A percentile compares a stretch with the other conserved stretches of the same genome.
These are phyloP conservation scores for Polyergus mexicanus DNA, from an alignment of 1,140 invertebrate genomes.

Conservation along the genomic window DNA sequence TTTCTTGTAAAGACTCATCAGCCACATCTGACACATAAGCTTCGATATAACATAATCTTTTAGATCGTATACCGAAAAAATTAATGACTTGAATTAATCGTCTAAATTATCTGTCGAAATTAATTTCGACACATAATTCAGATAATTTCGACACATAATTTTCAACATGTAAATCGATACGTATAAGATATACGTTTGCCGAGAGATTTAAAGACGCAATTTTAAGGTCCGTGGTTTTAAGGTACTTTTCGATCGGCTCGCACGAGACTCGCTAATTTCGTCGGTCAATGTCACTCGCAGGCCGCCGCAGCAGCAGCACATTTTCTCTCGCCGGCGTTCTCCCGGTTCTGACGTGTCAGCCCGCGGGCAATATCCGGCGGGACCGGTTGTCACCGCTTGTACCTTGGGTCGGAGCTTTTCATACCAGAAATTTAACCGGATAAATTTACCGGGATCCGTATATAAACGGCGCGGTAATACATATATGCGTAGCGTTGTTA, in stretches of 20 bases:
- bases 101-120: neutral
- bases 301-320: neutral
- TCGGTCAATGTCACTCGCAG: conserved; percentile 59
- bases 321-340: conserved; percentile 3
- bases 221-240: conserved; percentile 18
- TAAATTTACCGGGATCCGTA: conserved; percentile 29
- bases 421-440: conserved; percentile 45
- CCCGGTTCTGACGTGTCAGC: conserved; percentile 45
- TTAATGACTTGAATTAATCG: neutral
- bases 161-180: neutral
- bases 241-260: conserved; percentile 27
- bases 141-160: too few relatives aligned
- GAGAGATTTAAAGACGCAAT: conserved; percentile 8
- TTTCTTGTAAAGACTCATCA: neutral
- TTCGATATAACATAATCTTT: neutral
- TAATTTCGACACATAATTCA: too few relatives aligned
- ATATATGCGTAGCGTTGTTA: neutral
- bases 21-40: neutral
- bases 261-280: conserved; percentile 39
- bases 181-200: neutral
- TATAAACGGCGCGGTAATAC: conserved; percentile 29
- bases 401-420: conserved; percentile 30
- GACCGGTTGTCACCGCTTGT: conserved; percentile 29
- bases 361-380: conserved; percentile 56
- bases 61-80: neutral